A percentile compares a stretch with the other conserved stretches of the same genome.
These are phyloP conservation scores for Myotis vivesi DNA, from an alignment of 2,797 vertebrate species.

Conservation along the genomic window DNA sequence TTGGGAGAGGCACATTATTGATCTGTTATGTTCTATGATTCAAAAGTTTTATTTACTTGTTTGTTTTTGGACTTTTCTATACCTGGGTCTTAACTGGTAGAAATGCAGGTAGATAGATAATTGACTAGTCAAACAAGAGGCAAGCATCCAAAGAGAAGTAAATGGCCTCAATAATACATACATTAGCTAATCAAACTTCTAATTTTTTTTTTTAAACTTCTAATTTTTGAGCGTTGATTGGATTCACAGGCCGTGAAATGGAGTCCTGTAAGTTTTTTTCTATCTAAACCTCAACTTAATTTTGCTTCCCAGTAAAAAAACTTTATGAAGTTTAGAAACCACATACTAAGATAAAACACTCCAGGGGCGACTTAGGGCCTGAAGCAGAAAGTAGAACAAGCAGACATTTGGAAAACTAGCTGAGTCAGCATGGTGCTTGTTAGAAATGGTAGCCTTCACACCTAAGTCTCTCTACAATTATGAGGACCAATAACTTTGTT, in stretches of 20 bases:
- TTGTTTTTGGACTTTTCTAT: conserved; percentile 30
- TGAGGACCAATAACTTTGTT: not conserved
- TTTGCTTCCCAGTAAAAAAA: conserved; percentile 34
- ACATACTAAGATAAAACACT: conserved; percentile 2
- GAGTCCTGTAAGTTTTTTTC: conserved; percentile 50
- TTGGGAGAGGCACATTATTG: not conserved
- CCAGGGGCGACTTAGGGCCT: not conserved
- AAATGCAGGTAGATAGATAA: not conserved
- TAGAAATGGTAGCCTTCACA: not conserved
- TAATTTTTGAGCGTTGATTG: conserved; percentile 57
- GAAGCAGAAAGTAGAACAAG: conserved; percentile 25
- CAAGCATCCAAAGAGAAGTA: conserved; percentile 26
- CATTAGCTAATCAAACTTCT: conserved; percentile 39
- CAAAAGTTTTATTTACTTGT: not conserved
- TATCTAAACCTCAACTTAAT: conserved; percentile 35
- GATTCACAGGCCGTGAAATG: conserved; percentile 61
- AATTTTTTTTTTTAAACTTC: conserved; percentile 45
- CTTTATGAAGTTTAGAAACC: conserved; percentile 32
- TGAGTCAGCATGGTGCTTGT: not conserved
- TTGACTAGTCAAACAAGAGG: not conserved
- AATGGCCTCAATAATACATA: conserved; percentile 34
- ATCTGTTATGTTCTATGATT: not conserved
- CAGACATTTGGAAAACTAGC: not conserved
- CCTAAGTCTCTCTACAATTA: not conserved
- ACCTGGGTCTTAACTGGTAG: not conserved